Evolutionary conservation across 2,113 vertebrate species (phyloP), one percentile per base, ranked within the genome.

Genomic region (Amphiprion percula): DNA sequence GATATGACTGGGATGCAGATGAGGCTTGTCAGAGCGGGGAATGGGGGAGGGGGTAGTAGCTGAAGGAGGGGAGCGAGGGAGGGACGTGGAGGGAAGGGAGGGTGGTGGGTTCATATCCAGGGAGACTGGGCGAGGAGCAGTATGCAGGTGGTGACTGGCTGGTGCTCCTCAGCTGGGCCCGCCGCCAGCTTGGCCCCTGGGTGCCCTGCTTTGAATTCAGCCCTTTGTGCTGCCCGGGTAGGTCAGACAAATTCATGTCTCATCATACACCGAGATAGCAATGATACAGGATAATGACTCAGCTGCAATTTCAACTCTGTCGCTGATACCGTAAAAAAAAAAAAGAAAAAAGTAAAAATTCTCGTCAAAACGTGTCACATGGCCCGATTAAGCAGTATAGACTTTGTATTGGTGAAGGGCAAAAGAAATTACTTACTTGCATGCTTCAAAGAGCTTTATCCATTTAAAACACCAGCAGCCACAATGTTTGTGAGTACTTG

Each of bases 131-230:
- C 75, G 46, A 87, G 83, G 74, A 74, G 91, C 87, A 87, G 83
- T 72, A 91, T 93, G 92, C 93, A 93, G 93, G 91, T 93, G 93
- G 88, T 85, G 89, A 87, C 86, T 92, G 88, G 89, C 90, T 92
- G 88, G 88, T 92, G 88, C 85, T 90, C 68, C 82, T 90, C 87
- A 92, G 91, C 89, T 91, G 86, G 90, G 91, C 84, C 80, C 19
- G 83, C 88, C 76, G 93, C 89, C 92, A 90, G 88, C 88, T 83
- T 88, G 91, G 87, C 91, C 93, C 88, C 84, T 56, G 85, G 90
- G 87, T 91, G 81, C 90, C 88, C 85, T 16, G 67, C 91, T 89
- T 87, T 92, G 88, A 93, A 92, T 92, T 87, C 91, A 91, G 81
- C 24, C 86, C 89, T 92, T 94, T 93, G 92, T 94, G 88, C 80